Evolutionary conservation across 2,888 invertebrate genomes (phyloP), one percentile per base, ranked within the genome.

Genomic region (Troides aeacus): DNA sequence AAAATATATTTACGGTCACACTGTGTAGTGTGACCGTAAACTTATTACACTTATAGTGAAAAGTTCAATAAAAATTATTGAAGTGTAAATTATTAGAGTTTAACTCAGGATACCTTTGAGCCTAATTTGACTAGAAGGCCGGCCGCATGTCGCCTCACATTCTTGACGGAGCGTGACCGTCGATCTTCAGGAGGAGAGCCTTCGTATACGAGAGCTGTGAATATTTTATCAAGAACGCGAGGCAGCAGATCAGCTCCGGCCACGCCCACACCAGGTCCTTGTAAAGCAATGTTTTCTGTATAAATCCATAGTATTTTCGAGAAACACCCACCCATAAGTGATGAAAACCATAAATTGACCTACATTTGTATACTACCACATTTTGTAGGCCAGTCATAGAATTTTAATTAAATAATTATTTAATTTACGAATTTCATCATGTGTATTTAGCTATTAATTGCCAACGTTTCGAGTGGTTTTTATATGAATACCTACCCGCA

Each of bases 51-150:
- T 39, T 39, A 1, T 39, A 10, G 7, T 39, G 2, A 39, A 10
- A 39, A 39, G 39, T 39, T 39, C 7, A 39, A 39, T 30, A 30
- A 30, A 39, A 39, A 39, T 10, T 39, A 10, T 39, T 39, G 39
- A 39, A 10, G 39, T 39, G 10, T 10, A 39, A 39, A 50, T 50
- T 4, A 50, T 15, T 18, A 17, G 46, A 4, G 8, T 12, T 15
- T 46, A 59, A 59, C 3, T 15, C 23, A 46, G 7, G 59, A 39
- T 66, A 91, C 92, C 88, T 97, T 97, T 70, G 96, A 95, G 23
- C 97, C 97, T 60, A 98, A 94, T 87, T 98, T 98, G 17, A 98
- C 97, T 89, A 98, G 95, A 36, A 97, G 90, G 10, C 97, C 96
- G 36, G 97, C 97, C 8, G 98, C 98, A 87, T 98, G 98, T 0